These are phyloP conservation scores for Gobio gobio DNA, from an alignment of 2,113 vertebrate genomes.

Conservation along the genomic window DNA sequence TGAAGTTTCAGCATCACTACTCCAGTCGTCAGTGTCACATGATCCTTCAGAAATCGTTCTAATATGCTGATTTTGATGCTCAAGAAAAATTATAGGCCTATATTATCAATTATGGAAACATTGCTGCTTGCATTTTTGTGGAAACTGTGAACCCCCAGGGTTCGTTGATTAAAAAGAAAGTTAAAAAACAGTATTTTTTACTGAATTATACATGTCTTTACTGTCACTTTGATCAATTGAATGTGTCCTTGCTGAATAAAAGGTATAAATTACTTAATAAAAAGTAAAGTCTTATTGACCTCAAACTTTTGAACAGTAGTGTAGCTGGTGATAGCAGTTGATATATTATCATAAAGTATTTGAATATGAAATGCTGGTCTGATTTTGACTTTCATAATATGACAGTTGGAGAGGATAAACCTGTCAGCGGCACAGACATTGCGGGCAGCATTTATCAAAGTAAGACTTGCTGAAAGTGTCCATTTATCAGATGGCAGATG, in stretches of 20 bases:
- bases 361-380: neutral
- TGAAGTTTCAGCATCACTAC: too few species aligned
- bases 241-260: neutral
- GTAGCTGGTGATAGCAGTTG: neutral
- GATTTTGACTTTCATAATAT: slow-evolving; percentile 53
- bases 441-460: slow-evolving; percentile 98
- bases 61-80: neutral
- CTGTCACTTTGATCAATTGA: neutral
- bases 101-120: neutral
- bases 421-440: slow-evolving; percentile 97
- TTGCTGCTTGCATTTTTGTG: neutral
- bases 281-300: neutral
- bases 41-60: too few species aligned
- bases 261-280: neutral
- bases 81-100: neutral
- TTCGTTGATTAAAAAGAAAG: too few species aligned
- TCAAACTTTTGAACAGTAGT: neutral
- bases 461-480: slow-evolving; percentile 64
- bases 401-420: slow-evolving; percentile 96
- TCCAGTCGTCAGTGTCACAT: too few species aligned
- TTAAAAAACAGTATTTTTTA: neutral
- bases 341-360: neutral
- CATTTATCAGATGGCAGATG: slow-evolving; percentile 2
- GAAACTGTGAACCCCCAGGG: too few species aligned
- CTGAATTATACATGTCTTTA: neutral